These are phyloP conservation scores for Chiloscyllium punctatum DNA, from an alignment of 2,797 vertebrate species.

Conservation along the genomic window DNA sequence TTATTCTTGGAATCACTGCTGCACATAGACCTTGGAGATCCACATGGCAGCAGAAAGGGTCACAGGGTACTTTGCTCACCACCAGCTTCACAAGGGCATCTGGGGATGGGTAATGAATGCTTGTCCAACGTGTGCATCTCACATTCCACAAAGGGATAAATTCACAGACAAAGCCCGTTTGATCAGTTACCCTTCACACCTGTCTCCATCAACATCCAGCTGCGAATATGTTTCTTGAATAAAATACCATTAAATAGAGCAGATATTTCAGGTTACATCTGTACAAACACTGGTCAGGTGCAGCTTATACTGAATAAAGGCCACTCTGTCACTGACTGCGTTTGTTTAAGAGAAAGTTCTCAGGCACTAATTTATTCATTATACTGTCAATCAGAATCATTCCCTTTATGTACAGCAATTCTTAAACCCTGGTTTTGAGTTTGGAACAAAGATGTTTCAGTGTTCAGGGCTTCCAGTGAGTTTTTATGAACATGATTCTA, in stretches of 20 bases:
- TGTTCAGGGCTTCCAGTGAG: neutral
- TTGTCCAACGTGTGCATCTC: no score
- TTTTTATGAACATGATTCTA: neutral
- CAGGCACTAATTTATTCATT: neutral
- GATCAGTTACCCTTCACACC: no score
- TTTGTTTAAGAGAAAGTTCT: constrained; percentile 5
- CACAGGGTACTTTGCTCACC: no score
- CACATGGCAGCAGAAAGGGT: no score
- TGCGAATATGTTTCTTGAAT: neutral
- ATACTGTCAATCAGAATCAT: neutral
- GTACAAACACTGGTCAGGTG: neutral
- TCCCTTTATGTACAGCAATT: neutral
- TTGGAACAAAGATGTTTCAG: neutral
- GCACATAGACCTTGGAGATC: no score
- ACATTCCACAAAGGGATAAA: no score
- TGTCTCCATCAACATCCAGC: no score
- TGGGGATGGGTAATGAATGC: no score
- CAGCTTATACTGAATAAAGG: neutral
- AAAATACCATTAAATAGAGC: neutral
- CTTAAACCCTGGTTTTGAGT: constrained; percentile 21
- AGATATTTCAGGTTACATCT: neutral
- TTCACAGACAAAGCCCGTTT: no score
- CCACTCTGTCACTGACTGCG: neutral
- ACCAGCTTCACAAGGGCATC: no score
- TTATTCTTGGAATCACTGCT: no score